phyloP scores from a whole-genome alignment of 2,113 vertebrate species.

The Nothobranchius kuhntae region DNA sequence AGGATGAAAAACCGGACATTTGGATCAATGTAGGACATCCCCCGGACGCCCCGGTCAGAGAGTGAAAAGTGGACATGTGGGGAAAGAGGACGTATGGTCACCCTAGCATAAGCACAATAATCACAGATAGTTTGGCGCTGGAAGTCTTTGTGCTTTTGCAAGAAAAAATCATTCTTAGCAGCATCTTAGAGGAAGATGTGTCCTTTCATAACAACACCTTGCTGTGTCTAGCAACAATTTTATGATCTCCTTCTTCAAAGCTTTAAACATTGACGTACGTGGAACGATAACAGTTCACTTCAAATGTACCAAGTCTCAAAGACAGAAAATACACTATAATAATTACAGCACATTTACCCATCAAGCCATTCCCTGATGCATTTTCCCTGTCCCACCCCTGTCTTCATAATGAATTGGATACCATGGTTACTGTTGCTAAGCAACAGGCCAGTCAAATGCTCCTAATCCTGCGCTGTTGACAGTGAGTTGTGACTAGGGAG shows the following conservation, averaged over 20 bases:
- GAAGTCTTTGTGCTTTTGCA: background rate
- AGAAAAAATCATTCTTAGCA: background rate
- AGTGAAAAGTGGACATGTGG: no score
- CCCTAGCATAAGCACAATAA: background rate
- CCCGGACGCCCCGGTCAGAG: no score
- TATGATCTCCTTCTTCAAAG: constrained; percentile 13
- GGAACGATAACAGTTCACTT: constrained; percentile 14
- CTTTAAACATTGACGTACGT: constrained; percentile 4
- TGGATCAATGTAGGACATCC: no score
- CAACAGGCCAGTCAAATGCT: constrained; percentile 83
- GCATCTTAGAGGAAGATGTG: constrained; percentile 5
- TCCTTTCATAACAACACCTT: background rate
- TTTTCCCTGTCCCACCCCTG: constrained; percentile 78
- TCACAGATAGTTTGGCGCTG: background rate
- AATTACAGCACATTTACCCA: constrained; percentile 72
- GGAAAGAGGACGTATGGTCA: no score
- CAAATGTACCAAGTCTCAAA: constrained; percentile 35
- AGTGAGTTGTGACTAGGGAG: constrained; percentile 79
- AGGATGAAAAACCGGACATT: no score
- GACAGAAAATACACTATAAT: constrained; percentile 54
- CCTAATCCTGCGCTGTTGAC: constrained; percentile 82
- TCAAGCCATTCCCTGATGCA: constrained; percentile 70
- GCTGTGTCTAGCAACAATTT: background rate
- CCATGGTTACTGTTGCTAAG: constrained; percentile 78
- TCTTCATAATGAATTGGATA: constrained; percentile 79